These are phyloP conservation scores for Sebastes aleutianus DNA, from an alignment of 2,797 vertebrate genomes.

Conservation along the genomic window DNA sequence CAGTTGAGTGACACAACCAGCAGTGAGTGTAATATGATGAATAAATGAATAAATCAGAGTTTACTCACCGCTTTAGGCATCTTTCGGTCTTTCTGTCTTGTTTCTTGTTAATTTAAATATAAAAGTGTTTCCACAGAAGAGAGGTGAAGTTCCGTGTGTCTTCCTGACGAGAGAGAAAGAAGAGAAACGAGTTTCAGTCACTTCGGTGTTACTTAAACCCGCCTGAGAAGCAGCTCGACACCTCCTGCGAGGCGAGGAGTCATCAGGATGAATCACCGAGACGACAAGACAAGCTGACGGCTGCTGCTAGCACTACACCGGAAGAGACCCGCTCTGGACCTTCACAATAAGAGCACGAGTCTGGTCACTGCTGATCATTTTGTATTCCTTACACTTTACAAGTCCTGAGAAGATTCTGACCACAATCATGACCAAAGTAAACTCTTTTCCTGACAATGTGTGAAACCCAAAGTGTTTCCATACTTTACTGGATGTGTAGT, in stretches of 20 bases:
- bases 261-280: slow-evolving; percentile 63
- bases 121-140: slow-evolving; percentile 14
- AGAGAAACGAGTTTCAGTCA: slow-evolving; percentile 78
- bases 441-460: too few species aligned
- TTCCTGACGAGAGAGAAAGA: slow-evolving; percentile 70
- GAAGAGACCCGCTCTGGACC: background rate
- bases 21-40: background rate
- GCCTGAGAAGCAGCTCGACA: slow-evolving; percentile 22
- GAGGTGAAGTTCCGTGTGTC: slow-evolving; percentile 24
- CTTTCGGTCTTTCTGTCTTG: slow-evolving; percentile 66
- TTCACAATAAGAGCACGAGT: slow-evolving; percentile 54
- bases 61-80: slow-evolving; percentile 84
- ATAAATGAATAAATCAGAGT: background rate
- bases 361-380: too few species aligned
- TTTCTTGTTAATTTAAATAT: background rate
- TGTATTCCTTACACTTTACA: background rate
- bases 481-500: too few species aligned
- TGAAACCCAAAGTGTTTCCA: too few species aligned
- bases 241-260: slow-evolving; percentile 46
- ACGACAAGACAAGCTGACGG: background rate
- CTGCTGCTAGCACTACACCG: fast-evolving
- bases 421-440: too few species aligned
- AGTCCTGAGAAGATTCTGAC: background rate
- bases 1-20: background rate
- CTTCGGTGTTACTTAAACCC: slow-evolving; percentile 67